Conservation (phyloP, 2,888 invertebrate species). For the Pycnomerus fuliginosus region DNA sequence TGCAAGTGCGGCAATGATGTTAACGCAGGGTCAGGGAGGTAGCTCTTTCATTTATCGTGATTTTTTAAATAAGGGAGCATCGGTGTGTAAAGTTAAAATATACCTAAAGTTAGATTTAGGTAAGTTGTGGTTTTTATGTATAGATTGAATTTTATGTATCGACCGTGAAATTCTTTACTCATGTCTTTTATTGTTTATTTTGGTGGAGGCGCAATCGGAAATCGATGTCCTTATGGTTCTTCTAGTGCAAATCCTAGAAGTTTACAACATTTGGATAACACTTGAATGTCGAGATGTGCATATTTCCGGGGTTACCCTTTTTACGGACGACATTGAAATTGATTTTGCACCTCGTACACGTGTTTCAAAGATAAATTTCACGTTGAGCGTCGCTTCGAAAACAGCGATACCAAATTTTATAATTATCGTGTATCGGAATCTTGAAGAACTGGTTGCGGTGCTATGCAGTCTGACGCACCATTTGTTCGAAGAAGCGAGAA, state of each 20-base stretch:
- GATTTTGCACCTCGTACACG: conserved; percentile 40
- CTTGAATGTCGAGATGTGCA: too few species aligned
- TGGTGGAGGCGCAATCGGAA: conserved; percentile 3
- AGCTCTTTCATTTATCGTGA: too few species aligned
- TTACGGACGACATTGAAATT: too few species aligned
- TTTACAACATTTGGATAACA: too few species aligned
- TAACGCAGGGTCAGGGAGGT: too few species aligned
- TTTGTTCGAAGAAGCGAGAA: conserved; percentile 41
- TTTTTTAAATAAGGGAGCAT: conserved; percentile 14
- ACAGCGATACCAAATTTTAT: conserved; percentile 50
- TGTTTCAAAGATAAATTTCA: conserved; percentile 43
- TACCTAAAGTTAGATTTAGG: too few species aligned
- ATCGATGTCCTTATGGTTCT: conserved; percentile 7
- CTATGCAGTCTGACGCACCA: conserved; percentile 45
- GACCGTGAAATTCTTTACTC: conserved; percentile 16
- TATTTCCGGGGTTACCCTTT: too few species aligned
- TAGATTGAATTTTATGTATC: conserved; percentile 12
- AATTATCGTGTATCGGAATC: conserved; percentile 50
- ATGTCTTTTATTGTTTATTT: conserved; percentile 18
- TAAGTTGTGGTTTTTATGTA: conserved; percentile 16
- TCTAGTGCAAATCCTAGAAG: too few species aligned
- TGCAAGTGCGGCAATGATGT: too few species aligned
- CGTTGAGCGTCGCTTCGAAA: conserved; percentile 37
- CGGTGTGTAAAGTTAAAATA: too few species aligned
- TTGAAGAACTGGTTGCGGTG: conserved; percentile 50